Conservation (phyloP, 2,113 vertebrate genomes). For the Dasypus novemcinctus region DNA sequence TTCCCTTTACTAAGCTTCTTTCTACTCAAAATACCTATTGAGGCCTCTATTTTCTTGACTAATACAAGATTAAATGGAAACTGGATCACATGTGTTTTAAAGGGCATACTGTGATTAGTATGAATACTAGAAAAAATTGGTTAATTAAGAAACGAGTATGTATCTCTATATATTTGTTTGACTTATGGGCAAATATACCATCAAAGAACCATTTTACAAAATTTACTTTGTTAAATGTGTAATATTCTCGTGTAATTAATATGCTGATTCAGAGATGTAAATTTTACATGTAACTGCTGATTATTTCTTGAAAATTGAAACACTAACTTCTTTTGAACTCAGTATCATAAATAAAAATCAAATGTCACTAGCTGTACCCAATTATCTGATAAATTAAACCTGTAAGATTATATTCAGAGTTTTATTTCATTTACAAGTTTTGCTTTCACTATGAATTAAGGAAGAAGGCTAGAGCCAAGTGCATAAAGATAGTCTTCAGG, state of each 20-base stretch:
- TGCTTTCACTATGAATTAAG: constrained; percentile 42
- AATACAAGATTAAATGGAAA: neutral
- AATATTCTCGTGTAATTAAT: neutral
- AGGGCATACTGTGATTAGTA: neutral
- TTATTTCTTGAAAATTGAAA: constrained; percentile 29
- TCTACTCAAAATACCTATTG: neutral
- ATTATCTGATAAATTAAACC: constrained; percentile 31
- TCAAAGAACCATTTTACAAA: neutral
- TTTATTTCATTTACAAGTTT: constrained; percentile 46
- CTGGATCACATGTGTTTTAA: neutral
- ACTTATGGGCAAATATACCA: neutral
- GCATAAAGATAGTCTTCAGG: neutral
- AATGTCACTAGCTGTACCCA: neutral
- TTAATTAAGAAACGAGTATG: neutral
- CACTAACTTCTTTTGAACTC: neutral
- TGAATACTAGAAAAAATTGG: neutral
- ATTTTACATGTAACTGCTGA: neutral
- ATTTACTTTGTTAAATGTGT: neutral
- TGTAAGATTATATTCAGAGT: constrained; percentile 25
- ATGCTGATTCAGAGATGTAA: neutral
- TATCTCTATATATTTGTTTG: neutral
- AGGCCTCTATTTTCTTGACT: neutral
- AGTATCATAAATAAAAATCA: neutral
- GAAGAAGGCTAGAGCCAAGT: neutral
- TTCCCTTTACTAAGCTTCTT: neutral